A percentile compares a stretch with the other conserved stretches of the same genome.
phyloP scores from a whole-genome alignment of 2,797 vertebrate genomes.

The Coranthus polyacanthus region DNA sequence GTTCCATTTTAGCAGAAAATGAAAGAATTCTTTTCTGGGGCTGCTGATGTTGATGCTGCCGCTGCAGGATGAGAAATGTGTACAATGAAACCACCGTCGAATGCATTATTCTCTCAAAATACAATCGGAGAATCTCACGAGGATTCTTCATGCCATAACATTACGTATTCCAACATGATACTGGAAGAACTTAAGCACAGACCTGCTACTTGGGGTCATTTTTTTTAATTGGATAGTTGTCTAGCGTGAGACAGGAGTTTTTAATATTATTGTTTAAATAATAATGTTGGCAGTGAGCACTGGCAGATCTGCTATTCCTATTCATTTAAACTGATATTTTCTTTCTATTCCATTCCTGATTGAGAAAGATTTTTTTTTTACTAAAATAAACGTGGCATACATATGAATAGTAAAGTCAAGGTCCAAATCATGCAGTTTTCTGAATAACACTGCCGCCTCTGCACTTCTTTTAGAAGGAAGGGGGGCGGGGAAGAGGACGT shows the following conservation, averaged over 20 bases:
- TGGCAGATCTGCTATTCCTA: neutral
- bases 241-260: neutral
- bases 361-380: conserved; percentile 4
- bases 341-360: neutral
- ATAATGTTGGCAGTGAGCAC: neutral
- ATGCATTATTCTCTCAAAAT: conserved; percentile 33
- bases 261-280: neutral
- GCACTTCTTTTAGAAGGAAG: neutral
- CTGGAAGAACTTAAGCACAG: neutral
- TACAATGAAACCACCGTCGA: conserved; percentile 11
- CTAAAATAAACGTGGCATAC: neutral
- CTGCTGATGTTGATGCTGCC: neutral
- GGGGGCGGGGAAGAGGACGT: neutral
- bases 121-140: conserved; percentile 6
- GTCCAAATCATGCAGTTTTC: conserved; percentile 14
- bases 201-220: neutral
- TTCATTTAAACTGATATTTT: neutral
- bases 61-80: conserved; percentile 23
- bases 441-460: neutral
- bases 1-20: conserved; percentile 34
- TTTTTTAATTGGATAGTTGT: conserved; percentile 1
- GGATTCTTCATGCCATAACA: conserved; percentile 3
- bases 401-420: conserved; percentile 25
- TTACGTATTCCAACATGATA: conserved; percentile 3
- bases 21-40: conserved; percentile 1